phyloP scores from a whole-genome alignment of 2,888 invertebrate genomes.

The Cremastinae sp. region DNA sequence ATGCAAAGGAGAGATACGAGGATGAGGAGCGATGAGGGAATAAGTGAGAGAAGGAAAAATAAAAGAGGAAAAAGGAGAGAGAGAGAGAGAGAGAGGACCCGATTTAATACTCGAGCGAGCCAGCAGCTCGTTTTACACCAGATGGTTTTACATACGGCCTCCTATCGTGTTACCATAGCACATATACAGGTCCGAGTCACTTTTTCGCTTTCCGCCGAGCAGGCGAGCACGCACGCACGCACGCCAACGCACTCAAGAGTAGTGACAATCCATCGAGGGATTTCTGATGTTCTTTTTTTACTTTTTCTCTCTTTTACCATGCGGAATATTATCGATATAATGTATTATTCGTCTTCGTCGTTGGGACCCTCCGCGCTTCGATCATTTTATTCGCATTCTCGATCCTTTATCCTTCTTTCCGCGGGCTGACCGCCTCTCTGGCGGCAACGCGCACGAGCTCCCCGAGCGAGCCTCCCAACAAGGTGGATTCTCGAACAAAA shows the following conservation, averaged over 20 bases:
- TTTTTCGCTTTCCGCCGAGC: conserved; percentile 30
- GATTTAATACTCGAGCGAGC: conserved; percentile 79
- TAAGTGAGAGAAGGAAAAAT: too few relatives aligned
- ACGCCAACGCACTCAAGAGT: conserved; percentile 56
- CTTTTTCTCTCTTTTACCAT: conserved; percentile 36
- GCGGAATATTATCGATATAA: conserved; percentile 71
- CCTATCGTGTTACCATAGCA: conserved; percentile 77
- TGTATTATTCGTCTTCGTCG: conserved; percentile 71
- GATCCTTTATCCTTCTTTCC: conserved; percentile 44
- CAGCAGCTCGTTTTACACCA: conserved; percentile 80
- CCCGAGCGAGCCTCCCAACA: conserved; percentile 35
- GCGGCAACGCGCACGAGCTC: conserved; percentile 59
- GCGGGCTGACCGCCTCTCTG: conserved; percentile 30
- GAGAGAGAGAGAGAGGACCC: conserved; percentile 65
- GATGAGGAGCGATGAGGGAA: too few relatives aligned
- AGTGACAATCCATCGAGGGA: conserved; percentile 66
- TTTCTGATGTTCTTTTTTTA: conserved; percentile 57
- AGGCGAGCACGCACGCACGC: conserved; percentile 56
- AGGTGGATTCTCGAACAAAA: not conserved
- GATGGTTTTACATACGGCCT: conserved; percentile 77
- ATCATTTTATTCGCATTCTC: conserved; percentile 54
- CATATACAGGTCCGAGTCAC: conserved; percentile 40
- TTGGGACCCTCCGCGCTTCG: conserved; percentile 59
- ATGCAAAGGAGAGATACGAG: too few relatives aligned
- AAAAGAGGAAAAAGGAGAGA: conserved; percentile 27